phyloP scores from a whole-genome alignment of 2,113 vertebrate species.

The Eleginops maclovinus region DNA sequence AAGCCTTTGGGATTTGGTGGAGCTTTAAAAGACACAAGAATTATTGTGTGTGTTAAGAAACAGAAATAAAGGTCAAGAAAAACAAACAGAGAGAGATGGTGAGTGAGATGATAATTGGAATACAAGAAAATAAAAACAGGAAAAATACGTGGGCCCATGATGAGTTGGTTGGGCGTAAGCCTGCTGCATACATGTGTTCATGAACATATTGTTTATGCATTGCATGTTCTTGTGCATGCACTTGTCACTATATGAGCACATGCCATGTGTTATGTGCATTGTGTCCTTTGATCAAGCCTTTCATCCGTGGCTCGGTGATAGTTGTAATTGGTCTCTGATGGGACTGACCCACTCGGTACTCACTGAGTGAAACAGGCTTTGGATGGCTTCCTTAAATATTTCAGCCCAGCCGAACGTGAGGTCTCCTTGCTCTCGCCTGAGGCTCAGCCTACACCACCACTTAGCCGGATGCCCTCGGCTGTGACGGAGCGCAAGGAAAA shows the following conservation, averaged over 20 bases:
- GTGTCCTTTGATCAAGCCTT: conserved; percentile 57
- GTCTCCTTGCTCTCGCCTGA: conserved; percentile 58
- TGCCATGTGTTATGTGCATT: conserved; percentile 26
- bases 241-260: neutral
- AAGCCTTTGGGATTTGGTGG: conserved; percentile 58
- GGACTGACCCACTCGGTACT: conserved; percentile 60
- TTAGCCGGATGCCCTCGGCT: conserved; percentile 50
- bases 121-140: neutral
- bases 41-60: conserved; percentile 67
- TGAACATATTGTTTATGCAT: too few species aligned
- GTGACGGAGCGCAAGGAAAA: conserved; percentile 29
- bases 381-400: conserved; percentile 73
- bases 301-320: conserved; percentile 55
- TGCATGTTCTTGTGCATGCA: conserved; percentile 1
- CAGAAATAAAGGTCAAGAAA: conserved; percentile 36
- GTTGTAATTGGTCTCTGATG: conserved; percentile 77
- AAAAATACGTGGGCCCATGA: neutral
- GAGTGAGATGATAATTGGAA: conserved; percentile 35
- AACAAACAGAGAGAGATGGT: neutral
- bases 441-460: conserved; percentile 59
- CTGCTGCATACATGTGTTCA: conserved; percentile 3
- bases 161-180: neutral
- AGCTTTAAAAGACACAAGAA: conserved; percentile 54
- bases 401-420: conserved; percentile 63
- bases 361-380: conserved; percentile 62